phyloP scores from a whole-genome alignment of 2,888 invertebrate species.

The Synanthedon vespiformis region DNA sequence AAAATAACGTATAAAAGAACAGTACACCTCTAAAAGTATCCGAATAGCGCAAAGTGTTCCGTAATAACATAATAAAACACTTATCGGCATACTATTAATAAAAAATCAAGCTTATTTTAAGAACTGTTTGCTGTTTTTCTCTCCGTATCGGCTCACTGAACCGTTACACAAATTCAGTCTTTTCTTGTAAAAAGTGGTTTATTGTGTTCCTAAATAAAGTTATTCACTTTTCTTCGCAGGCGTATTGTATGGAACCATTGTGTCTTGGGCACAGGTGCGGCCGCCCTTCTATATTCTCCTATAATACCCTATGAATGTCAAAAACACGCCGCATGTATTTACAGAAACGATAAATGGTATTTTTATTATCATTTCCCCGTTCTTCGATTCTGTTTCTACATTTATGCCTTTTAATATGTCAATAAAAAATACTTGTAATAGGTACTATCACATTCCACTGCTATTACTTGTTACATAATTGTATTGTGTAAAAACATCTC shows the following conservation, averaged over 20 bases:
- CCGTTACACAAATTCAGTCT: constrained; percentile 43
- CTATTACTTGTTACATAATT: too few species aligned
- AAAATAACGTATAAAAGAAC: too few species aligned
- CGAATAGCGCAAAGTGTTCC: too few species aligned
- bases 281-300: constrained; percentile 39
- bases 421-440: too few species aligned
- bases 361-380: neutral
- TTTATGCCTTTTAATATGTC: too few species aligned
- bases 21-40: too few species aligned
- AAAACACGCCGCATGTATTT: constrained; percentile 59
- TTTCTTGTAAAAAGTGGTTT: constrained; percentile 63
- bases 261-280: constrained; percentile 47
- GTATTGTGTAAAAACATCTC: too few species aligned
- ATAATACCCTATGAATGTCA: constrained; percentile 61
- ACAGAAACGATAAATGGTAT: constrained; percentile 28
- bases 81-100: too few species aligned
- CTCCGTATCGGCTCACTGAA: constrained; percentile 19
- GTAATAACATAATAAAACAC: too few species aligned
- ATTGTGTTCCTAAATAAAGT: constrained; percentile 68
- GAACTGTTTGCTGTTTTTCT: neutral
- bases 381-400: neutral
- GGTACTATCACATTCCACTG: too few species aligned
- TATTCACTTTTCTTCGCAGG: constrained; percentile 56
- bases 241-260: constrained; percentile 55
- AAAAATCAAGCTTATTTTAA: neutral